Base-by-base conservation (phyloP, 1,140 invertebrate species). In the Drosophila tani region DNA sequence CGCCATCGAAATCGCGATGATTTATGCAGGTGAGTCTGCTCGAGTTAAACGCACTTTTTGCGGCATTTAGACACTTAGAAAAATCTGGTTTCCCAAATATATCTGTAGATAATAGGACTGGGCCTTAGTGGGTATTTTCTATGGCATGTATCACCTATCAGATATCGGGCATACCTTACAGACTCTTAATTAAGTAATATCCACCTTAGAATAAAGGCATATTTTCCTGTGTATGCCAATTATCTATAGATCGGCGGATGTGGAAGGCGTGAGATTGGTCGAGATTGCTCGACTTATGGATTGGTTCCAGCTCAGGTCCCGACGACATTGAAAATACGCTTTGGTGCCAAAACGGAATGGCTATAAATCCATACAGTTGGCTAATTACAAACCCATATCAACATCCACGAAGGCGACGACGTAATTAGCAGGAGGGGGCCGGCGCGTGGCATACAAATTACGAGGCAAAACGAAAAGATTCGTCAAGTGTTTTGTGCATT, bases 11-110 rank as follows among this genome's bases (percentile, higher is more conserved):
- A 71, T 62, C 76, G 67, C 80, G 75, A 88, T 88, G 83, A 88
- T 87, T 87, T 87, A 87, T 88, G 59, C 84, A 87, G 84, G 83
- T 88, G 65, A 87, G 81, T 83, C 59, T 58, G 47, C 58, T 43
- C 49, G 45, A 79, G 57, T 40, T 49, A 57, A 83, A 77, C 50
- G 53, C 79, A 78, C 38, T 79, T 75, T 71, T 58, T 15, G 40
- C 5, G 19, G 3, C 51, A 38, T n/a, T 21, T 46, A 43, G 3
- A 43, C n/a, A 35, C 19, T 27, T n/a, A 8, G 11, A 27, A 11
- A 59, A 46, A 63, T n/a, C 1, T 3, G 7, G 4, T 12, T 19
- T 19, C 19, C 12, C 21, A 24, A 3, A 24, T 24, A 24, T 24
- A 24, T 24, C 21, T 24, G 4, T 24, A 24, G 21, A 24, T 24